Evolutionary conservation across 1,140 invertebrate species (phyloP).

Genomic region (Panonychus citri): DNA sequence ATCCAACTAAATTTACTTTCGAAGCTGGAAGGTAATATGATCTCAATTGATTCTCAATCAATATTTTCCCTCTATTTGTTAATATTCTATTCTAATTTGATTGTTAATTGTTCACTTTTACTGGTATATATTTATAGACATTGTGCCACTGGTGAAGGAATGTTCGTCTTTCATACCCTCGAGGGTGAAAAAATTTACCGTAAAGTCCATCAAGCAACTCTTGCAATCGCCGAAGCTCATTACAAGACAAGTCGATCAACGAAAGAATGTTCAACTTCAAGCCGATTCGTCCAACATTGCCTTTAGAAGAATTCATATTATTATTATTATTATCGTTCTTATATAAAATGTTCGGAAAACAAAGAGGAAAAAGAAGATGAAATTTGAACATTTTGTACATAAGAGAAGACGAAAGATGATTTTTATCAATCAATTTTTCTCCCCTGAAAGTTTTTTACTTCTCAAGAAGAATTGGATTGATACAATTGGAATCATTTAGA

Average conservation of each 20-base stretch:
- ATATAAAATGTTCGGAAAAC: too few relatives aligned
- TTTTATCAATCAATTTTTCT: too few relatives aligned
- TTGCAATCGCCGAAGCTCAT: conserved; percentile 20
- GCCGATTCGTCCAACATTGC: too few relatives aligned
- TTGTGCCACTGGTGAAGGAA: conserved; percentile 20
- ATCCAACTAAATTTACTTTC: conserved; percentile 21
- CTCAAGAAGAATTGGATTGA: too few relatives aligned
- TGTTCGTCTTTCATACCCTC: conserved; percentile 21
- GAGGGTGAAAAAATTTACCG: conserved; percentile 20
- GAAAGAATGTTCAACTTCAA: too few relatives aligned
- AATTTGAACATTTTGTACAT: too few relatives aligned
- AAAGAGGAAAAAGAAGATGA: too few relatives aligned
- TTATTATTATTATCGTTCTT: too few relatives aligned
- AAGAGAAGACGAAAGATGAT: too few relatives aligned
- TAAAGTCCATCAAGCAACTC: conserved; percentile 20
- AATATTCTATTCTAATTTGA: background rate
- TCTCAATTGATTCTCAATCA: background rate
- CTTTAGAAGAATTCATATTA: too few relatives aligned
- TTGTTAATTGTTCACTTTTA: background rate
- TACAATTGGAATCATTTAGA: too few relatives aligned
- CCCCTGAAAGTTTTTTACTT: too few relatives aligned
- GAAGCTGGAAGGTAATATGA: conserved; percentile 19
- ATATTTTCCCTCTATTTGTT: background rate
- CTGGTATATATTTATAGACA: conserved; percentile 11
- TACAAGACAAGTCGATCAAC: background rate